These are phyloP conservation scores for Drosophila burlai DNA, from an alignment of 1,140 invertebrate species.

Conservation along the genomic window DNA sequence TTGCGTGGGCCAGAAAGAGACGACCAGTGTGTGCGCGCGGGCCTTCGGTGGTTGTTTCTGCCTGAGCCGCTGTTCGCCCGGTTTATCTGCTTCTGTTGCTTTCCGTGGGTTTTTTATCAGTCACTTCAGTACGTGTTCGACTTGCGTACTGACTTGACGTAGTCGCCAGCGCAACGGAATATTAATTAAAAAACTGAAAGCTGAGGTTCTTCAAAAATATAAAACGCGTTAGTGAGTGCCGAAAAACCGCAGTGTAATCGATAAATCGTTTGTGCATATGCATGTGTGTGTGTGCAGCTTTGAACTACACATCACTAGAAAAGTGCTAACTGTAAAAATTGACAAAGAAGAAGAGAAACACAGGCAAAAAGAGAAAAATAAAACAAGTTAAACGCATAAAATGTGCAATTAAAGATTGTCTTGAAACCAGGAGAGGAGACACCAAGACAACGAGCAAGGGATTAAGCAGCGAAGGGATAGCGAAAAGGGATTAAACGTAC, in stretches of 20 bases:
- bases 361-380: constrained; percentile 3
- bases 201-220: constrained; percentile 4
- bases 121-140: constrained; percentile 72
- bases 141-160: constrained; percentile 63
- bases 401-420: constrained; percentile 32
- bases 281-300: constrained; percentile 2
- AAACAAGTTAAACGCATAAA: constrained; percentile 17
- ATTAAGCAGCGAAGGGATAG: constrained; percentile 5
- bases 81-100: constrained; percentile 43
- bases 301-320: constrained; percentile 18
- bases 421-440: constrained; percentile 1
- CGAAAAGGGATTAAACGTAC: constrained; percentile 13
- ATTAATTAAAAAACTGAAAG: constrained; percentile 16
- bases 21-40: constrained; percentile 7
- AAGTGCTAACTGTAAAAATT: constrained; percentile 39
- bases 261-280: constrained; percentile 10
- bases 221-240: constrained; percentile 34
- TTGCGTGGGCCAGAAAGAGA: constrained; percentile 47
- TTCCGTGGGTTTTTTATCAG: constrained; percentile 69
- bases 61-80: constrained; percentile 16
- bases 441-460: constrained; percentile 3
- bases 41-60: constrained; percentile 30
- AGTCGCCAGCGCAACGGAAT: constrained; percentile 62
- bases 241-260: constrained; percentile 20
- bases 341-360: constrained; percentile 26